Base-by-base conservation (phyloP, 2,888 invertebrate species). In the Idaea dimidiata region DNA sequence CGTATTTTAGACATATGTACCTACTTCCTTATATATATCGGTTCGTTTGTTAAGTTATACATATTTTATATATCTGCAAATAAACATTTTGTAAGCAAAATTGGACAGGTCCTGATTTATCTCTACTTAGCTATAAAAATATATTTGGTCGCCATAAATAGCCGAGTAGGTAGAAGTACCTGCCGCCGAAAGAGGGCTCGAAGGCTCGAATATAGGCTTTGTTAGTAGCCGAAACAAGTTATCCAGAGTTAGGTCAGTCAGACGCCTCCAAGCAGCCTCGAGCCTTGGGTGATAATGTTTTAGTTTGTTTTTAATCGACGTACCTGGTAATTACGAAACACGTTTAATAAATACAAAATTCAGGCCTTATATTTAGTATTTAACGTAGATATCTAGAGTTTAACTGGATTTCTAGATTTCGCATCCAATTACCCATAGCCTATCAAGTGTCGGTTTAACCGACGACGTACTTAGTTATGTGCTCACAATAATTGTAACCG, bases 191-290 rank as follows among this genome's bases (percentile, higher is more conserved):
- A 81, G 76, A 83, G 81, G 78, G 74, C 72, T 43, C 43, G 10
- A 43, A 8, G 72, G 66, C 75, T 81, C 79, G 76, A 74, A 76
- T 80, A 77, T 84, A 82, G 87, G 82, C 84, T 86, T 86, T 82
- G 88, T 88, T 85, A 87, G 87, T 80, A 87, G 87, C 85, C 81
- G 77, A 85, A 91, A 90, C 91, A 80, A 86, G 91, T 90, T 91
- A 89, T 91, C 89, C 84, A 89, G 89, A 90, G 89, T 83, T 78
- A 77, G 76, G 77, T 78, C 75, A 72, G 75, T 76, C 75, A 78
- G 75, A 80, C 85, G 81, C 82, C 84, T 82, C 81, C 84, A 77
- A 74, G 24, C 72, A 68, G 72, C 73, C 43, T 43, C 10, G 43
- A 10, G 8, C 14, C 14, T 3, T 0, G 10, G 2, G 43, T 43